Evolutionary conservation across 2,113 vertebrate genomes (phyloP).

Genomic region (Callopanchax toddi): DNA sequence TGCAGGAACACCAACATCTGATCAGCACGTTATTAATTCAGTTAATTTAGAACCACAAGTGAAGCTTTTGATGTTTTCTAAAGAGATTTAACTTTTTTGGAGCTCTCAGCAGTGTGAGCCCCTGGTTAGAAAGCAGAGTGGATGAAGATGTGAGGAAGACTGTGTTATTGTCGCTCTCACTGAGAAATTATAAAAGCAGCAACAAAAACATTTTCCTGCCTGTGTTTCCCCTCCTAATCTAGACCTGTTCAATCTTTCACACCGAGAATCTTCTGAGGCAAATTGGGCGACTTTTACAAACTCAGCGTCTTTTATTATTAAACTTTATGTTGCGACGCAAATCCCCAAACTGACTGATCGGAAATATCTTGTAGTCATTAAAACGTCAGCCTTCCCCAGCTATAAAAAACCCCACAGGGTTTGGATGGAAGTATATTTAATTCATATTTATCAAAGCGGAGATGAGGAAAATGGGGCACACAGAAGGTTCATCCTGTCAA

Average conservation of each 20-base stretch:
- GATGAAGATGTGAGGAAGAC: conserved; percentile 19
- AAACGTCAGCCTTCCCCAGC: not conserved
- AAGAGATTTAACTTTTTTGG: conserved; percentile 28
- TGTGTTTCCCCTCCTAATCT: not conserved
- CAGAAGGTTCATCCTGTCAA: conserved; percentile 24
- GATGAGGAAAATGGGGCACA: not conserved
- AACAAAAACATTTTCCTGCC: not conserved
- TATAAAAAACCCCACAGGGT: not conserved
- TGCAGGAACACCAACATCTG: conserved; percentile 8
- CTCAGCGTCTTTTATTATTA: conserved; percentile 7
- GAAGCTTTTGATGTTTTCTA: conserved; percentile 19
- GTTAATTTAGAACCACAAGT: conserved; percentile 19
- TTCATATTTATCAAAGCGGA: conserved; percentile 8
- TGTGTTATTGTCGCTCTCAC: conserved; percentile 8
- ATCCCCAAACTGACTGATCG: not conserved
- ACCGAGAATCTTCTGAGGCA: not conserved
- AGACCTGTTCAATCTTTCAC: not conserved
- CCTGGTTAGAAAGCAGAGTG: conserved; percentile 28
- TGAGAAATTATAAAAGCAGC: not conserved
- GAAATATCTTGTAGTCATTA: conserved; percentile 10
- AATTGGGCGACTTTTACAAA: conserved; percentile 12
- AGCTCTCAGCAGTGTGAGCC: conserved; percentile 14
- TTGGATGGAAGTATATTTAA: conserved; percentile 7
- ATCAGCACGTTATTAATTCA: conserved; percentile 30
- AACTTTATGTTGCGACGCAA: conserved; percentile 19